These are phyloP conservation scores for Diachasma alloeum DNA, from an alignment of 1,140 invertebrate species.

Conservation along the genomic window DNA sequence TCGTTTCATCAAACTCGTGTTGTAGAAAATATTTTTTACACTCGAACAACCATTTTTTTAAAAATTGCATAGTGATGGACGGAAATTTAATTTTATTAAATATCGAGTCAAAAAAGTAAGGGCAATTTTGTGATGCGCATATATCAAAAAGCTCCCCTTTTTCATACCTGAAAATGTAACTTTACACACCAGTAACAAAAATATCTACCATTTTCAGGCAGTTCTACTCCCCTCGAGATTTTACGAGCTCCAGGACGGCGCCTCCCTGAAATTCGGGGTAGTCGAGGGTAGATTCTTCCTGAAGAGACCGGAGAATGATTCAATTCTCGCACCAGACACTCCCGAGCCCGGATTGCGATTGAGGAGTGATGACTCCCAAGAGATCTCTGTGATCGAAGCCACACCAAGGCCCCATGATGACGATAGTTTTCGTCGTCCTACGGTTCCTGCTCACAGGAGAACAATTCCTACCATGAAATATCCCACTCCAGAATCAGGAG, in stretches of 20 bases:
- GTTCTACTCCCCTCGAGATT: conserved; percentile 38
- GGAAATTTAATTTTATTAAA: too few species aligned
- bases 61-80: too few species aligned
- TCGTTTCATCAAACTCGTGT: too few species aligned
- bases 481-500: neutral
- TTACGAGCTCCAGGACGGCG: conserved; percentile 49
- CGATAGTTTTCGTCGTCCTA: neutral
- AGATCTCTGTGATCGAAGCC: neutral
- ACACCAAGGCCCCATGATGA: neutral
- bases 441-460: neutral
- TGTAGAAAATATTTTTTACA: too few species aligned
- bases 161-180: too few species aligned
- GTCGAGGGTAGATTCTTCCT: neutral
- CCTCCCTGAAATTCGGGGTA: conserved; percentile 43
- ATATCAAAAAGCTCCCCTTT: too few species aligned
- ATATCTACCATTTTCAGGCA: conserved; percentile 32
- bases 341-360: conserved; percentile 21
- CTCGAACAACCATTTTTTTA: too few species aligned
- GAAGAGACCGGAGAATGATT: neutral
- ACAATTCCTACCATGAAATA: neutral
- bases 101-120: too few species aligned
- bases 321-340: conserved; percentile 35
- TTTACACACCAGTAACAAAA: neutral
- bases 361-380: neutral
- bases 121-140: too few species aligned